These are phyloP conservation scores for Caenorhabditis sp. DNA, from an alignment of 2,888 invertebrate species.

Conservation along the genomic window DNA sequence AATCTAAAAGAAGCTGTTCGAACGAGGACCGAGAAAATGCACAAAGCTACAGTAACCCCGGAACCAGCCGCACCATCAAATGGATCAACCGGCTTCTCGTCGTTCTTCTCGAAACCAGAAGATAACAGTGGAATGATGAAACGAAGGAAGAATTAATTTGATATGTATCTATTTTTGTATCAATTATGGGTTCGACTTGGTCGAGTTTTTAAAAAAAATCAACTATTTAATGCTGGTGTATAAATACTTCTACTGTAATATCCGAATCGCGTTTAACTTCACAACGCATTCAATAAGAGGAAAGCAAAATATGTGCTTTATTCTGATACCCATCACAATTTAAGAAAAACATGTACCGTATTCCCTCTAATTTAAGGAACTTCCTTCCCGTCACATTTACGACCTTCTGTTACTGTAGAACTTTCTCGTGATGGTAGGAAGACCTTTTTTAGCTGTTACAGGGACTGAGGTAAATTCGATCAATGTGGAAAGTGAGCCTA, in stretches of 20 bases:
- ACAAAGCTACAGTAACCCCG: conserved; percentile 52
- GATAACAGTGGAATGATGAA: conserved; percentile 54
- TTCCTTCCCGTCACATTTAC: no score
- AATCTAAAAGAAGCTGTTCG: conserved; percentile 41
- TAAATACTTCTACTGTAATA: no score
- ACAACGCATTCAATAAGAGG: no score
- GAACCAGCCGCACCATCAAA: conserved; percentile 19
- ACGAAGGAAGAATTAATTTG: conserved; percentile 51
- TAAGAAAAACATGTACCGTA: no score
- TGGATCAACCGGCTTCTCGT: conserved; percentile 24
- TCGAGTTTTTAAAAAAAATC: conserved; percentile 29
- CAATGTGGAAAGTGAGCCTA: no score
- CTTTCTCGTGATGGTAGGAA: no score
- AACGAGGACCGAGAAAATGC: conserved; percentile 51
- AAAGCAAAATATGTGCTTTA: conserved; percentile 24
- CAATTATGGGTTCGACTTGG: conserved; percentile 48
- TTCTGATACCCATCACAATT: conserved; percentile 10
- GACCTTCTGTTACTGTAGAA: no score
- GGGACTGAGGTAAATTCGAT: no score
- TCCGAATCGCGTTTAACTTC: no score
- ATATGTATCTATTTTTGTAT: background rate
- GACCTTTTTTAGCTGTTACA: no score
- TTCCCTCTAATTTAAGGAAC: no score
- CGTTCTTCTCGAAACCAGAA: conserved; percentile 14
- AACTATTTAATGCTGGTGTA: conserved; percentile 28